Percentiles rank a stretch among this genome's conserved stretches.
Evolutionary conservation across 2,888 invertebrate genomes (phyloP).

Genomic region (Deilephila porcellus): DNA sequence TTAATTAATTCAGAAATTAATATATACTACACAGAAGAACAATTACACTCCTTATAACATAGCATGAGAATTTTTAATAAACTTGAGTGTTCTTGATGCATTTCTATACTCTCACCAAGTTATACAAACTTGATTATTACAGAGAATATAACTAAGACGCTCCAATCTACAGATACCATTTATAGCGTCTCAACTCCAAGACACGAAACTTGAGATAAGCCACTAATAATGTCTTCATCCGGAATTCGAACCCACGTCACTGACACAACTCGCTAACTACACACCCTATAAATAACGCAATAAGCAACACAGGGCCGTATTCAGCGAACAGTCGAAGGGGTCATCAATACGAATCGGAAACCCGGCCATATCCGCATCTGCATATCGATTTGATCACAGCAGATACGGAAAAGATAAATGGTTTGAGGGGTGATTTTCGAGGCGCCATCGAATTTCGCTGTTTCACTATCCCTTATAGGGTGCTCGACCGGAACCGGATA

Average conservation of each 20-base stretch:
- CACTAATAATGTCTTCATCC: background rate
- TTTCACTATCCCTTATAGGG: conserved; percentile 23
- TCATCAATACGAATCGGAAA: background rate
- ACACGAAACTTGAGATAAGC: background rate
- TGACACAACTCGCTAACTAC: background rate
- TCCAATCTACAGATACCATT: background rate
- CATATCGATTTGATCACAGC: background rate
- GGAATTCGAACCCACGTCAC: background rate
- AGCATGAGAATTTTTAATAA: too few species aligned
- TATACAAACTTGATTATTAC: background rate
- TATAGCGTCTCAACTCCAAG: background rate
- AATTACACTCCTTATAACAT: too few species aligned
- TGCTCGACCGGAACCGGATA: conserved; percentile 28
- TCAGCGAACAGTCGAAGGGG: background rate
- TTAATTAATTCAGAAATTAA: too few species aligned
- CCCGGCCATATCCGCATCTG: background rate
- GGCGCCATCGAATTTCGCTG: conserved; percentile 28
- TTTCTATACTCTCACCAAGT: too few species aligned
- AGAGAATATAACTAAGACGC: background rate
- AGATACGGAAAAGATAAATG: conserved; percentile 4
- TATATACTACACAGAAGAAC: too few species aligned
- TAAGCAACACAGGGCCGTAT: conserved; percentile 5
- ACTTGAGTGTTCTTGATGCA: too few species aligned
- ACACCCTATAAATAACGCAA: background rate
- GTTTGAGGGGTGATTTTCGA: background rate